Base-by-base conservation (phyloP, 2,888 invertebrate genomes). In the Hecatera dysodea region DNA sequence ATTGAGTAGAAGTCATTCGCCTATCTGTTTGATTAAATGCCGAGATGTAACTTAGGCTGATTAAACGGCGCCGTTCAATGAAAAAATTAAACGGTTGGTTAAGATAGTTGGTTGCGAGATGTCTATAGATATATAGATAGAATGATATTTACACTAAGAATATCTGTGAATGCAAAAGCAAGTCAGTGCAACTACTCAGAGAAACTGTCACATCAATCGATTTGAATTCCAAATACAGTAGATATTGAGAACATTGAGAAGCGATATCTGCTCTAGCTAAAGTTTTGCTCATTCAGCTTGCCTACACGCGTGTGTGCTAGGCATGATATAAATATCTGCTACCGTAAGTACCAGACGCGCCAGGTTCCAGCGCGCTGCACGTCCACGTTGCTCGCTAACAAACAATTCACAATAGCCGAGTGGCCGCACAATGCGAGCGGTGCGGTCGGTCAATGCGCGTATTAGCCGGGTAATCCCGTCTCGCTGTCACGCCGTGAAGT, bases 391-490 rank as follows among this genome's bases (percentile, higher is more conserved):
- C 50, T 62, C 46, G 33, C 53, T 52, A 42, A 52, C 78, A 67
- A 65, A 79, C 80, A 82, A 65, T 79, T 62, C 64, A 72, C 73
- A 73, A 57, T 57, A 36, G 79, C 64, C 36, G 48, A 61, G 67
- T 60, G n/a, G 39, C 52, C 29, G 63, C 29, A 67, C 66, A 60
- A 57, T 39, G 46, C 52, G 27, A 22, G 77, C 22, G 44, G 33
- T 55, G 76, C 67, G 81, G 62, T 46, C 62, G 78, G 76, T 62
- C 66, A 78, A 63, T 64, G 78, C 46, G 50, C 29, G 82, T 46
- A 55, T 72, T 72, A 71, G 59, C 69, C 50, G 55, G 48, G 74
- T 83, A 80, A 77, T 83, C 81, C 67, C 36, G 73, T 63, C 50
- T 55, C 52, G 71, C 46, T 71, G 78, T 72, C 69, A 74, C 75